Percentiles rank a stretch among this genome's conserved stretches.
Conservation (phyloP, 2,113 vertebrate species). For the Aptenodytes patagonicus region DNA sequence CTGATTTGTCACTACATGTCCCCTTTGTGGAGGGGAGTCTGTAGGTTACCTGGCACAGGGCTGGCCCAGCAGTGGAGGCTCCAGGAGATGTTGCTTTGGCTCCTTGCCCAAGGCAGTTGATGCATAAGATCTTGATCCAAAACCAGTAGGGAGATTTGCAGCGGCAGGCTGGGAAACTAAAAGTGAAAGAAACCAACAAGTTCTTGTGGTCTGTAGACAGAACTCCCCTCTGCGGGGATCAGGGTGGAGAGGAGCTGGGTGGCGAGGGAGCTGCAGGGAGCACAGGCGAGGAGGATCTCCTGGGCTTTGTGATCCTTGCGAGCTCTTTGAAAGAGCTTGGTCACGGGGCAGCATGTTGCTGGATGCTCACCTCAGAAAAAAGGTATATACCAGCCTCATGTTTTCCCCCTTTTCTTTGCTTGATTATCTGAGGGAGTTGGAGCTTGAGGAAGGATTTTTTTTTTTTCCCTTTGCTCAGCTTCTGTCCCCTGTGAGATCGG, state of each 20-base stretch:
- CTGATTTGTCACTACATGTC: background rate
- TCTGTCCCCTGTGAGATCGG: background rate
- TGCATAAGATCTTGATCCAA: background rate
- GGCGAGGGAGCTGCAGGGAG: background rate
- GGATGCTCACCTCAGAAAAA: background rate
- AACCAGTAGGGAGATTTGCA: background rate
- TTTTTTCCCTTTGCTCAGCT: background rate
- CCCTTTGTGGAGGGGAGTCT: background rate
- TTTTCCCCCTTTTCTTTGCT: background rate
- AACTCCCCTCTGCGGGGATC: background rate
- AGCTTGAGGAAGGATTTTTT: background rate
- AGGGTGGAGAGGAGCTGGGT: background rate
- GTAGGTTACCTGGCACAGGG: background rate
- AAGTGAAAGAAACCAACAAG: background rate
- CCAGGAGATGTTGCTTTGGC: background rate
- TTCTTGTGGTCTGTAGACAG: background rate
- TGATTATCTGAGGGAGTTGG: background rate
- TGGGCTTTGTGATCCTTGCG: background rate
- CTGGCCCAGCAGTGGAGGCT: background rate
- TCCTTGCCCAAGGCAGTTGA: constrained; percentile 9
- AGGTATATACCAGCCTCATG: background rate
- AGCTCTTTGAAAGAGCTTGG: background rate
- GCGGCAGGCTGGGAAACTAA: background rate
- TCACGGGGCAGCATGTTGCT: background rate
- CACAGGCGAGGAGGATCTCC: background rate